phyloP scores from a whole-genome alignment of 1,140 invertebrate species.

The Drosophila truncata region DNA sequence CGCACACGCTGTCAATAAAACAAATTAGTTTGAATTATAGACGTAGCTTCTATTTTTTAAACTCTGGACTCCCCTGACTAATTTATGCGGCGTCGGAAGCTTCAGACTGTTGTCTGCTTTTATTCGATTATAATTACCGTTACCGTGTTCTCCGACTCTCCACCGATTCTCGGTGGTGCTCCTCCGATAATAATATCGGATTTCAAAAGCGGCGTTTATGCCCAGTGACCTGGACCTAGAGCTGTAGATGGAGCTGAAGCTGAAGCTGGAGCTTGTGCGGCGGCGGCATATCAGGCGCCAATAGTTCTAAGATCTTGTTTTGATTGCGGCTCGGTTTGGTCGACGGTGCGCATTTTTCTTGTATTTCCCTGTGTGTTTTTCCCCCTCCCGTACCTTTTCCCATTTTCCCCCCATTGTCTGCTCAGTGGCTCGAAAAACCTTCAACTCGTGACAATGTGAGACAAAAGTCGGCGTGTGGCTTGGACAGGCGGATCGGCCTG shows the following conservation, averaged over 20 bases:
- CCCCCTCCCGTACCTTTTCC: not conserved
- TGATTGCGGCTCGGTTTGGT: slow-evolving; percentile 65
- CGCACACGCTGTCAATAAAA: slow-evolving; percentile 84
- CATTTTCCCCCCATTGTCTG: slow-evolving; percentile 43
- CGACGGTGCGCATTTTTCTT: slow-evolving; percentile 68
- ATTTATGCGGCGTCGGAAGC: slow-evolving; percentile 79
- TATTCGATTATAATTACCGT: slow-evolving; percentile 84
- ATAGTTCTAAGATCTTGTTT: slow-evolving; percentile 84
- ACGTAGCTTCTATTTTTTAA: slow-evolving; percentile 64
- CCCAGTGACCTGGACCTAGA: slow-evolving; percentile 69
- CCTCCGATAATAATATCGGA: slow-evolving; percentile 76
- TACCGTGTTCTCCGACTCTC: slow-evolving; percentile 29
- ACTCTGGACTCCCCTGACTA: slow-evolving; percentile 29
- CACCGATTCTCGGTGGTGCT: slow-evolving; percentile 1
- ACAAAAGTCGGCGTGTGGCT: slow-evolving; percentile 47
- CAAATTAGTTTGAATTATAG: slow-evolving; percentile 85
- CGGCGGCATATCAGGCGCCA: slow-evolving; percentile 65
- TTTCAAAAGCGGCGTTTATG: slow-evolving; percentile 76
- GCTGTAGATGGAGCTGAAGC: not conserved
- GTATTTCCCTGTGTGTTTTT: not conserved
- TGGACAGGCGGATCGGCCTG: slow-evolving; percentile 13
- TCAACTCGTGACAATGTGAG: slow-evolving; percentile 74
- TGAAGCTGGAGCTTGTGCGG: slow-evolving; percentile 31
- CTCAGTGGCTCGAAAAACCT: slow-evolving; percentile 80
- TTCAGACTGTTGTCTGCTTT: slow-evolving; percentile 70